Percentiles rank a stretch among this genome's conserved stretches.
Evolutionary conservation across 2,113 vertebrate genomes (phyloP).

Genomic region (Ophthalmolycus amberensis): DNA sequence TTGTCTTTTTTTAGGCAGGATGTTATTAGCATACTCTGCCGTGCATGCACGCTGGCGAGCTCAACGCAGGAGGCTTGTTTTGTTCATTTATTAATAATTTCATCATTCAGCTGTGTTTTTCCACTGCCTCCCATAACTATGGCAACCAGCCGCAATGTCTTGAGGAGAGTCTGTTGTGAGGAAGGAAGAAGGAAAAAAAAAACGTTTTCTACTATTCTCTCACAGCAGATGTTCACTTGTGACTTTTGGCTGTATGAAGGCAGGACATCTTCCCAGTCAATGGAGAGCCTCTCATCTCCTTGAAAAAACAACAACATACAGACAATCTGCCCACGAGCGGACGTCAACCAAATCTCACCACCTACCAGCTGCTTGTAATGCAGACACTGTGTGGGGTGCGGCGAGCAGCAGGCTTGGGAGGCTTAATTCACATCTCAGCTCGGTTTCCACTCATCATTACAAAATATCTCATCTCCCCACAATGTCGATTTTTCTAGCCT

Average conservation of each 20-base stretch:
- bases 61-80: conserved; percentile 50
- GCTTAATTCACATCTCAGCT: conserved; percentile 60
- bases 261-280: conserved; percentile 74
- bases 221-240: conserved; percentile 68
- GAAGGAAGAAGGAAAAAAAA: conserved; percentile 31
- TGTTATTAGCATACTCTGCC: conserved; percentile 53
- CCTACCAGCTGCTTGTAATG: conserved; percentile 79
- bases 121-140: conserved; percentile 77
- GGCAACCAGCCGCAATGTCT: conserved; percentile 67
- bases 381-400: conserved; percentile 77
- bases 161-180: conserved; percentile 60
- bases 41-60: conserved; percentile 36
- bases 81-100: conserved; percentile 73
- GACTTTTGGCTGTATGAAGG: conserved; percentile 72
- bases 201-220: conserved; percentile 35
- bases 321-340: conserved; percentile 76
- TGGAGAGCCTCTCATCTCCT: conserved; percentile 71
- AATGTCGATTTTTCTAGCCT: conserved; percentile 16
- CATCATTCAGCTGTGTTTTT: conserved; percentile 77
- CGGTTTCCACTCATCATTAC: conserved; percentile 29
- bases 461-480: conserved; percentile 42
- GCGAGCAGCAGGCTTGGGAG: conserved; percentile 50
- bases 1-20: conserved; percentile 59
- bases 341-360: conserved; percentile 74
- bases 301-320: conserved; percentile 53